Base-by-base conservation (phyloP, 2,113 vertebrate genomes). In the Cinclus cinclus region DNA sequence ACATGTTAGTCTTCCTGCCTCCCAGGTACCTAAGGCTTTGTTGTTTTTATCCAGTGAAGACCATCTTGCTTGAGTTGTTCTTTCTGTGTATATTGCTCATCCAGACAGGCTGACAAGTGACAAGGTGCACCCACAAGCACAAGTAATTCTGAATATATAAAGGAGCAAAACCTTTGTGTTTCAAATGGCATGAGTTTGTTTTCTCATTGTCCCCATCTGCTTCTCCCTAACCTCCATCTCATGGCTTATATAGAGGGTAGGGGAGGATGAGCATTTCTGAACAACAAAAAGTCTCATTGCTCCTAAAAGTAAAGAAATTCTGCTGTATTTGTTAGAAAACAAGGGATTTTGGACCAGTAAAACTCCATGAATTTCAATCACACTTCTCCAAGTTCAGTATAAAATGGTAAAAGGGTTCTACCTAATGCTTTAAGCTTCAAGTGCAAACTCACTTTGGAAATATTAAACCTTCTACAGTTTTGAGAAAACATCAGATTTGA, bases 81-180 rank as follows among this genome's bases (percentile, higher is more conserved):
- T 94, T 88, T 94, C 70, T 90, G 69, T 89, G 82, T 93, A 58
- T 92, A 92, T 94, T 94, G 87, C 82, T 96, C 65, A 77, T 83
- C 83, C 90, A 97, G 87, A 83, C 81, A 96, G 71, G 69, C 59
- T 94, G 86, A 90, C 94, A 95, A 96, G 93, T 94, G 90, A 92
- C 88, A 88, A 95, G 84, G 62, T 94, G 86, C 42, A 90, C 78
- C 82, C 89, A 95, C 83, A 76, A 95, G 89, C 74, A 62, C 73
- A 89, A 92, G 89, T 87, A 92, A 95, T 84, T 94, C 83, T 71
- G 41, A 89, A 81, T 91, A 69, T 83, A 95, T 85, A 94, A 89
- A 89, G 74, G 77, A 95, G 53, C 5, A 13, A 94, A 96, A 71
- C 81, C 91, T 92, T 82, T 73, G 59, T 91, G 62, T 92, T 97